A percentile compares a stretch with the other conserved stretches of the same genome.
These are phyloP conservation scores for Drosophila anomalata DNA, from an alignment of 2,888 invertebrate species.

Conservation along the genomic window DNA sequence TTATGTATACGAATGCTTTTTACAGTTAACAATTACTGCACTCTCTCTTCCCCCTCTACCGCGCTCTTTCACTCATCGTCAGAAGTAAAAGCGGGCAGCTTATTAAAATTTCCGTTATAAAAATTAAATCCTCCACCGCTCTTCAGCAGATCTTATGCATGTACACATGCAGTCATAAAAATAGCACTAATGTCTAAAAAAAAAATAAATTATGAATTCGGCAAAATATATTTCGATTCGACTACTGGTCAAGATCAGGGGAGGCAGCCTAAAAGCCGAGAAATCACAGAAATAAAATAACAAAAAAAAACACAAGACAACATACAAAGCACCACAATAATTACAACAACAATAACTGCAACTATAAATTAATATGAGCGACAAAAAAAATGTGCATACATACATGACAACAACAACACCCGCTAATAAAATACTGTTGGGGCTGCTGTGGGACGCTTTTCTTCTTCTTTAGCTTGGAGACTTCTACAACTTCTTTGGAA, in stretches of 20 bases:
- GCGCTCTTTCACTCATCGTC: conserved; percentile 3
- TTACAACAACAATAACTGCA: conserved; percentile 33
- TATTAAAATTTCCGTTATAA: conserved; percentile 69
- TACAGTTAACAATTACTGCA: conserved; percentile 43
- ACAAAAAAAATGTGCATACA: conserved; percentile 54
- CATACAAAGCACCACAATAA: conserved; percentile 29
- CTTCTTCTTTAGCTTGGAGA: conserved; percentile 40
- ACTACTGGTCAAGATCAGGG: conserved; percentile 74
- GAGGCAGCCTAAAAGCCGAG: too few relatives aligned
- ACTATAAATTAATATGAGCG: conserved; percentile 36
- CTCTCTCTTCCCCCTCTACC: background rate
- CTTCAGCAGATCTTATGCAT: conserved; percentile 6
- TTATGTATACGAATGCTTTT: conserved; percentile 33
- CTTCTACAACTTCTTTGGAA: conserved; percentile 31
- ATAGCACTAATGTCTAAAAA: background rate
- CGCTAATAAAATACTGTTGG: conserved; percentile 62
- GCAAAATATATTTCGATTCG: background rate
- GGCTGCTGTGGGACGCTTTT: conserved; percentile 34
- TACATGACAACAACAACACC: conserved; percentile 69
- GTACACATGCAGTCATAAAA: conserved; percentile 5
- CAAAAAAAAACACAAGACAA: conserved; percentile 17
- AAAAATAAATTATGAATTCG: background rate
- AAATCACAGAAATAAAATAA: conserved; percentile 1
- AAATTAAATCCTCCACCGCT: conserved; percentile 45
- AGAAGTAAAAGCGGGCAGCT: conserved; percentile 19